Evolutionary conservation across 2,113 vertebrate genomes (phyloP).

Genomic region (Daboia siamensis): DNA sequence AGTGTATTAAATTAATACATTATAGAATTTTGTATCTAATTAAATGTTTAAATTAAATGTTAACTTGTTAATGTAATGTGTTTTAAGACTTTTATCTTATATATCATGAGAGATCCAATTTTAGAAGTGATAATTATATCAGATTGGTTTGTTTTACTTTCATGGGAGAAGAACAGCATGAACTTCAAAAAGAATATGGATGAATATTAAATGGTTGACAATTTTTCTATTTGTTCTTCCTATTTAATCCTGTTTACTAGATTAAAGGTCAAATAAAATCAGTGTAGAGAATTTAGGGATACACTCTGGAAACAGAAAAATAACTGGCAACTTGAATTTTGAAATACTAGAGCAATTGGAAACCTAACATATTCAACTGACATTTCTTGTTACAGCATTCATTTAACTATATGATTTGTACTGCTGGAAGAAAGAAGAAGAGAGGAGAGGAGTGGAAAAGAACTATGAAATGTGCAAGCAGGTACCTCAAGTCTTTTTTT

Average conservation of each 20-base stretch:
- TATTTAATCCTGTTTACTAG: not conserved
- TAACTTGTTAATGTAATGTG: not conserved
- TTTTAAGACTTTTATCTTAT: not conserved
- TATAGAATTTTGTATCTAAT: not conserved
- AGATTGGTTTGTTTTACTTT: not conserved
- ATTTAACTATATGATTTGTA: not conserved
- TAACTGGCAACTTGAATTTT: not conserved
- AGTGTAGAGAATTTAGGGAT: not conserved
- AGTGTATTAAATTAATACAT: not conserved
- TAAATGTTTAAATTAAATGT: not conserved
- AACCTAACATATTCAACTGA: not conserved
- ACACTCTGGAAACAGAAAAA: not conserved
- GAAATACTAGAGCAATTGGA: not conserved
- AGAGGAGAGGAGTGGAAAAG: too few relatives aligned
- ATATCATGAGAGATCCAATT: not conserved
- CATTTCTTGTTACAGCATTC: rapidly evolving
- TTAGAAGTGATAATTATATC: not conserved
- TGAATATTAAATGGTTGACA: not conserved
- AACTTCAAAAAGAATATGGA: not conserved
- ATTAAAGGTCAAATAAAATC: not conserved
- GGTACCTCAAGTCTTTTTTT: not conserved
- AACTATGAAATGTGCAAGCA: not conserved
- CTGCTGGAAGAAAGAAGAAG: not conserved
- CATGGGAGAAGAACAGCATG: not conserved
- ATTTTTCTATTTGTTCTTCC: not conserved